These are phyloP conservation scores for Poeciliopsis occidentalis DNA, from an alignment of 2,113 vertebrate genomes.

Conservation along the genomic window DNA sequence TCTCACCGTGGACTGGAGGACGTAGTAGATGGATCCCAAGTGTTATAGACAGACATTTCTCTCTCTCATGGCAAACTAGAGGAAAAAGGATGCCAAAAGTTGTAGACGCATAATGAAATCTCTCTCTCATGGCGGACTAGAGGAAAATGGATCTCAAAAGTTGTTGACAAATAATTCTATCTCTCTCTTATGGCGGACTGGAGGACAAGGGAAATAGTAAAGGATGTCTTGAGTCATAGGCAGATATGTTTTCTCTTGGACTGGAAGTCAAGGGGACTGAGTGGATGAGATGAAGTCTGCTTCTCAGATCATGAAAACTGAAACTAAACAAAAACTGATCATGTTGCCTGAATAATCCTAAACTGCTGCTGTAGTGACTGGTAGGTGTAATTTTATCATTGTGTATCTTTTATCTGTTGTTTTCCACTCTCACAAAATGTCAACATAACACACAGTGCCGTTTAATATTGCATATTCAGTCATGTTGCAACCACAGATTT, in stretches of 20 bases:
- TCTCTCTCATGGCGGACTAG: conserved; percentile 48
- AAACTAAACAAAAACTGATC: conserved; percentile 55
- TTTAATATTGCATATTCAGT: background rate
- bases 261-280: conserved; percentile 25
- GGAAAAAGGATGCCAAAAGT: conserved; percentile 32
- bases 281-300: conserved; percentile 67
- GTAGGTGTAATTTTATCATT: conserved; percentile 71
- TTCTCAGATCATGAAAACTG: conserved; percentile 52
- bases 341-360: conserved; percentile 66
- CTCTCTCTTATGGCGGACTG: conserved; percentile 51
- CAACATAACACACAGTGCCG: background rate
- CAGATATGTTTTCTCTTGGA: conserved; percentile 23
- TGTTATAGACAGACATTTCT: conserved; percentile 19
- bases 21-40: background rate
- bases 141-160: conserved; percentile 35
- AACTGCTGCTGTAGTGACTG: conserved; percentile 59
- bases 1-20: background rate
- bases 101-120: conserved; percentile 31
- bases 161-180: conserved; percentile 33
- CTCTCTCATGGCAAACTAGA: conserved; percentile 33
- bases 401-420: conserved; percentile 19
- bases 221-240: background rate
- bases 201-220: conserved; percentile 49
- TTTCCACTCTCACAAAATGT: conserved; percentile 17
- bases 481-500: background rate